phyloP scores from a whole-genome alignment of 2,797 vertebrate species.

The Steatocranus sp. region DNA sequence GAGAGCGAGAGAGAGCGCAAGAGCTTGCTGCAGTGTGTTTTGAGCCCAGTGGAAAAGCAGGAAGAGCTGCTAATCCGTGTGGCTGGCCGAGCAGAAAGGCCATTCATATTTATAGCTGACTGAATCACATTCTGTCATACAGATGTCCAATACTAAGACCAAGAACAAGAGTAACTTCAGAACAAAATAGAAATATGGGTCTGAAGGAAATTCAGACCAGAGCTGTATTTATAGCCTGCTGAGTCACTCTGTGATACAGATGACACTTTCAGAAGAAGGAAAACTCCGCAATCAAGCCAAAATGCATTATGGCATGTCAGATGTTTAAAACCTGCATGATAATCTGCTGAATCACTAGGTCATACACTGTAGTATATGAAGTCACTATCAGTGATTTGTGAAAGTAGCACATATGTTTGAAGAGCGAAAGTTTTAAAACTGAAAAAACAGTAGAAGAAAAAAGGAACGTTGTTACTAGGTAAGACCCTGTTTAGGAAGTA shows the following conservation, averaged over 20 bases:
- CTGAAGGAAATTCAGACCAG: constrained; percentile 14
- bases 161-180: constrained; percentile 42
- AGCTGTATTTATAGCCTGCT: constrained; percentile 14
- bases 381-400: not conserved
- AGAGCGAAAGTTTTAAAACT: not conserved
- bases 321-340: not conserved
- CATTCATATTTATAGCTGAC: constrained; percentile 91
- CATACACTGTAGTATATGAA: not conserved
- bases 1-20: not conserved
- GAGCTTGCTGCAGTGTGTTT: constrained; percentile 11
- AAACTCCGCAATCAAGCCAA: not conserved
- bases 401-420: not conserved
- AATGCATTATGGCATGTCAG: not conserved
- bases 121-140: constrained; percentile 81
- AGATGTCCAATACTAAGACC: constrained; percentile 63
- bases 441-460: not conserved
- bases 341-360: not conserved
- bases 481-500: not conserved
- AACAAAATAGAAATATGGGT: constrained; percentile 34
- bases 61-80: constrained; percentile 82
- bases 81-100: constrained; percentile 84
- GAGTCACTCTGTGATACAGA: constrained; percentile 13
- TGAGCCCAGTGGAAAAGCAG: constrained; percentile 69
- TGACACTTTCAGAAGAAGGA: not conserved
- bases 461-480: not conserved